phyloP scores from a whole-genome alignment of 2,888 invertebrate genomes.

The Drosophila tripunctata region DNA sequence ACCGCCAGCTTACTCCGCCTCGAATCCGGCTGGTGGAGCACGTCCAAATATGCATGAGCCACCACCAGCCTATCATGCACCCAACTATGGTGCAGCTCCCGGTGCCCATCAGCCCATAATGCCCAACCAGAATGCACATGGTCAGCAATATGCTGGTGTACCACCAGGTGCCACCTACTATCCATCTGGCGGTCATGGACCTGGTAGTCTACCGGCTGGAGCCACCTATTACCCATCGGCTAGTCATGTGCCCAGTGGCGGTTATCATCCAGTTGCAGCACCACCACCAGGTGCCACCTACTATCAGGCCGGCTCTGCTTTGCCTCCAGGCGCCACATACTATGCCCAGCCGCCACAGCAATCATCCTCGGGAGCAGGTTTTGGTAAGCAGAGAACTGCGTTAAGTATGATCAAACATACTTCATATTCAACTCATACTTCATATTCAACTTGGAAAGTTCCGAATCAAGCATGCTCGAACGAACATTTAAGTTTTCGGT shows the following conservation, averaged over 20 bases:
- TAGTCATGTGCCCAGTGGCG: slow-evolving; percentile 34
- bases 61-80: slow-evolving; percentile 81
- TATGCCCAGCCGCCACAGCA: slow-evolving; percentile 78
- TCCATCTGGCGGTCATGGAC: slow-evolving; percentile 48
- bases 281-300: slow-evolving; percentile 77
- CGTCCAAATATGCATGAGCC: slow-evolving; percentile 80
- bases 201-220: slow-evolving; percentile 62
- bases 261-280: slow-evolving; percentile 65
- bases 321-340: slow-evolving; percentile 77
- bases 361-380: slow-evolving; percentile 82
- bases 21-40: slow-evolving; percentile 80
- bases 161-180: slow-evolving; percentile 67
- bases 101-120: slow-evolving; percentile 73
- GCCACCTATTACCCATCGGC: slow-evolving; percentile 67
- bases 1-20: slow-evolving; percentile 82
- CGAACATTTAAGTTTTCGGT: too few relatives aligned
- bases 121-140: slow-evolving; percentile 73
- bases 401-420: too few relatives aligned
- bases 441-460: too few relatives aligned
- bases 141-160: slow-evolving; percentile 62
- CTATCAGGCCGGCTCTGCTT: slow-evolving; percentile 63
- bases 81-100: slow-evolving; percentile 71
- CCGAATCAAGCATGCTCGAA: too few relatives aligned
- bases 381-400: too few relatives aligned
- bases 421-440: too few relatives aligned